Conservation (phyloP, 2,113 vertebrate species). For the Cervus canadensis region DNA sequence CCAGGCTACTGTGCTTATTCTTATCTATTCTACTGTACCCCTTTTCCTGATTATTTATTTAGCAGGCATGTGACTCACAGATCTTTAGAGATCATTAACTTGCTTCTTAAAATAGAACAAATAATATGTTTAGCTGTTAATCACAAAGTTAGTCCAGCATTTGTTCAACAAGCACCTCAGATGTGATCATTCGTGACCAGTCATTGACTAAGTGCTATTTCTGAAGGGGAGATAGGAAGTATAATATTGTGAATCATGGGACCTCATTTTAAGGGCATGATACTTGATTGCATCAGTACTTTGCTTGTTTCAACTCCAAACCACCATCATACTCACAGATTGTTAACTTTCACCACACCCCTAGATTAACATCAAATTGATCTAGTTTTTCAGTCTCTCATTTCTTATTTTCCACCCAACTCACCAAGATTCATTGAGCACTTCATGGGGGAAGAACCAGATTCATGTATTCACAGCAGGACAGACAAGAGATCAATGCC, state of each 20-base stretch:
- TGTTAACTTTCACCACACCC: not conserved
- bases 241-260: not conserved
- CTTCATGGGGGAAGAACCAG: not conserved
- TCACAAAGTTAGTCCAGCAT: not conserved
- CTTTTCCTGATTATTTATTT: not conserved
- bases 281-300: not conserved
- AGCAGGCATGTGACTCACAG: not conserved
- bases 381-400: not conserved
- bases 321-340: not conserved
- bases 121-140: not conserved
- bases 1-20: not conserved
- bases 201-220: not conserved
- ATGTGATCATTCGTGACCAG: not conserved
- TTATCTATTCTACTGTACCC: not conserved
- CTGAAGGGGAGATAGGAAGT: not conserved
- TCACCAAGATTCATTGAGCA: not conserved
- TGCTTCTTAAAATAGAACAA: not conserved
- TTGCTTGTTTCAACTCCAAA: constrained; percentile 8
- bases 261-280: not conserved
- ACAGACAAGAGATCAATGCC: not conserved
- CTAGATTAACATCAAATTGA: not conserved
- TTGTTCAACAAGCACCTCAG: not conserved
- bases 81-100: not conserved
- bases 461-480: not conserved
- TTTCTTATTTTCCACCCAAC: not conserved